Evolutionary conservation across 2,888 invertebrate species (phyloP).

Genomic region (Idaea straminata): DNA sequence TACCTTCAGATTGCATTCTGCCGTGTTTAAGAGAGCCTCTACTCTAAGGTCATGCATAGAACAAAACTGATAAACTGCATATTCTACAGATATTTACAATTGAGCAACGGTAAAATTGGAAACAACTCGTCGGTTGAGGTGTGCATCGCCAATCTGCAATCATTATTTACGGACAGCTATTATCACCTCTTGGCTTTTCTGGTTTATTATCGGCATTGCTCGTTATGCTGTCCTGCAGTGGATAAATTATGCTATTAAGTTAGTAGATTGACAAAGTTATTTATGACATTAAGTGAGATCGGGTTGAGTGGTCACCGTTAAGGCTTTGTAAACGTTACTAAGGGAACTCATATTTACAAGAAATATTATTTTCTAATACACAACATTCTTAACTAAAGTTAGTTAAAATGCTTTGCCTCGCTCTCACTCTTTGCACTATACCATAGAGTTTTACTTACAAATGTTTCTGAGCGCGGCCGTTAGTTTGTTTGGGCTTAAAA

Average conservation of each 20-base stretch:
- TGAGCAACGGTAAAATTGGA: slow-evolving; percentile 28
- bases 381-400: no score
- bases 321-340: slow-evolving; percentile 40
- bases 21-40: slow-evolving; percentile 46
- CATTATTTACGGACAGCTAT: slow-evolving; percentile 79
- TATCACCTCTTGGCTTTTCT: slow-evolving; percentile 79
- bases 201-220: slow-evolving; percentile 78
- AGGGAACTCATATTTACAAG: slow-evolving; percentile 15
- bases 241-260: slow-evolving; percentile 80
- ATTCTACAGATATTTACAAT: slow-evolving; percentile 21
- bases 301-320: slow-evolving; percentile 63
- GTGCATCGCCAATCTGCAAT: slow-evolving; percentile 75
- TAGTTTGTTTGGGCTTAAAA: slow-evolving; percentile 9
- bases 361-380: not conserved
- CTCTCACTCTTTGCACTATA: not conserved
- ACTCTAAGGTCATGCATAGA: slow-evolving; percentile 47
- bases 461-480: not conserved
- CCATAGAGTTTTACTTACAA: not conserved
- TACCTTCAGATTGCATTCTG: slow-evolving; percentile 68
- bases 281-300: slow-evolving; percentile 75
- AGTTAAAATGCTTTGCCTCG: not conserved
- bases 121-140: slow-evolving; percentile 58
- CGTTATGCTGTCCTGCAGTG: slow-evolving; percentile 78
- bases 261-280: slow-evolving; percentile 80
- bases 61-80: slow-evolving; percentile 20